Percentiles rank a stretch among this genome's conserved stretches.
Conservation (phyloP, 2,888 invertebrate species). For the Sinodicranocentrus sp. region DNA sequence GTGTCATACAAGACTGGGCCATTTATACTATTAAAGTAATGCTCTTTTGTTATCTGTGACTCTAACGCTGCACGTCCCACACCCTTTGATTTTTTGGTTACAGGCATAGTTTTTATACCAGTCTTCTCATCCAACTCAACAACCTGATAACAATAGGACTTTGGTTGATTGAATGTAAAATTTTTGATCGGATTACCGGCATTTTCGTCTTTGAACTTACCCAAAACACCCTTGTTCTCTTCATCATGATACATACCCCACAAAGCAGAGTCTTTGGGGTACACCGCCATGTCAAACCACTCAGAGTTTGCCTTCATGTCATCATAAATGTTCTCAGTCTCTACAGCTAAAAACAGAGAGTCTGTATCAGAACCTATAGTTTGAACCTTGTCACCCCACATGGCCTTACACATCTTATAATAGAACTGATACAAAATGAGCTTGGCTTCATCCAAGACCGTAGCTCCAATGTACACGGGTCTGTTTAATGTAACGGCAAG, state of each 20-base stretch:
- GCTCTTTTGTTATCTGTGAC: too few relatives aligned
- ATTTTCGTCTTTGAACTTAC: conserved; percentile 5
- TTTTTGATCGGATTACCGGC: neutral
- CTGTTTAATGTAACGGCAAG: conserved; percentile 1
- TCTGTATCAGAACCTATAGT: conserved; percentile 1
- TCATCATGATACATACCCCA: conserved; percentile 5
- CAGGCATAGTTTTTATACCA: neutral
- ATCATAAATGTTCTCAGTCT: conserved; percentile 8
- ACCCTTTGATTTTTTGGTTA: conserved; percentile 34
- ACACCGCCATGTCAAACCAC: conserved; percentile 26
- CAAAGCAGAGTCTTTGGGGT: neutral
- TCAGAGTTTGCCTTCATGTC: neutral
- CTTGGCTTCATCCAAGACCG: conserved; percentile 14
- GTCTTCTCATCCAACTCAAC: neutral
- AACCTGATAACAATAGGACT: conserved; percentile 18
- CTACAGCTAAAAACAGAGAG: neutral
- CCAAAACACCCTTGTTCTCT: neutral
- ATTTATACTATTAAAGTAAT: too few relatives aligned
- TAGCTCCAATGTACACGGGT: conserved; percentile 24
- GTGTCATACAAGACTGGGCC: too few relatives aligned
- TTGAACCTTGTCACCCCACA: neutral
- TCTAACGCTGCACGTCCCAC: neutral
- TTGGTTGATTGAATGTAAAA: conserved; percentile 16
- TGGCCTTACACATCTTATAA: conserved; percentile 5
- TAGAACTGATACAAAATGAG: conserved; percentile 18